These are phyloP conservation scores for Colletes latitarsis DNA, from an alignment of 1,140 invertebrate species.

Conservation along the genomic window DNA sequence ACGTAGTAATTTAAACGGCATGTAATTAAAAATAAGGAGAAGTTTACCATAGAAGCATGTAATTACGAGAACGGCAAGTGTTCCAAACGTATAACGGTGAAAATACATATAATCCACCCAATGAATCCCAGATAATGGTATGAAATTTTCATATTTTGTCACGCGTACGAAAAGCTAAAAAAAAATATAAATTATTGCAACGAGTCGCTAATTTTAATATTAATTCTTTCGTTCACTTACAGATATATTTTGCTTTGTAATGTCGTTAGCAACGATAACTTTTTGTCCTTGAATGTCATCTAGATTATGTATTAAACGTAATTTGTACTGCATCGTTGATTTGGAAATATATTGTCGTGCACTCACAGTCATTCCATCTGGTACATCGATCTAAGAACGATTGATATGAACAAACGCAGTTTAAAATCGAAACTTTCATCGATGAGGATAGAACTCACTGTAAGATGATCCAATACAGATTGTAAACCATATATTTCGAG, in stretches of 20 bases:
- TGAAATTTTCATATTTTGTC: conserved; percentile 73
- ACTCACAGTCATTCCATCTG: conserved; percentile 73
- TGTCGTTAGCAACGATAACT: conserved; percentile 73
- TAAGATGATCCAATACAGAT: conserved; percentile 74
- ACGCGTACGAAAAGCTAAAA: conserved; percentile 75
- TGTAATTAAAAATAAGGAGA: conserved; percentile 15
- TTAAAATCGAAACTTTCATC: neutral
- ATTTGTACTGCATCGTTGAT: conserved; percentile 70
- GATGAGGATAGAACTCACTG: conserved; percentile 60
- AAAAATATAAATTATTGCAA: conserved; percentile 38
- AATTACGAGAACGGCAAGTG: conserved; percentile 69
- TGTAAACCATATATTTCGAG: conserved; percentile 76
- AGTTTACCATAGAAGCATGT: conserved; percentile 75
- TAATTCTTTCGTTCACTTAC: conserved; percentile 62
- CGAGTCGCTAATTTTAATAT: neutral
- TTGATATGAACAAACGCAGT: neutral
- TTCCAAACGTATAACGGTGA: conserved; percentile 75
- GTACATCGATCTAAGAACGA: conserved; percentile 69
- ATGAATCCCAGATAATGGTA: conserved; percentile 72
- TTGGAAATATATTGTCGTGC: conserved; percentile 64
- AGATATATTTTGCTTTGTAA: conserved; percentile 79
- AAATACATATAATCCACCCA: conserved; percentile 76
- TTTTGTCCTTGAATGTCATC: conserved; percentile 77
- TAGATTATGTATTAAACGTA: conserved; percentile 73
- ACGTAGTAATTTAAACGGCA: conserved; percentile 13